phyloP scores from a whole-genome alignment of 2,113 vertebrate species.

The Serilophus lunatus region DNA sequence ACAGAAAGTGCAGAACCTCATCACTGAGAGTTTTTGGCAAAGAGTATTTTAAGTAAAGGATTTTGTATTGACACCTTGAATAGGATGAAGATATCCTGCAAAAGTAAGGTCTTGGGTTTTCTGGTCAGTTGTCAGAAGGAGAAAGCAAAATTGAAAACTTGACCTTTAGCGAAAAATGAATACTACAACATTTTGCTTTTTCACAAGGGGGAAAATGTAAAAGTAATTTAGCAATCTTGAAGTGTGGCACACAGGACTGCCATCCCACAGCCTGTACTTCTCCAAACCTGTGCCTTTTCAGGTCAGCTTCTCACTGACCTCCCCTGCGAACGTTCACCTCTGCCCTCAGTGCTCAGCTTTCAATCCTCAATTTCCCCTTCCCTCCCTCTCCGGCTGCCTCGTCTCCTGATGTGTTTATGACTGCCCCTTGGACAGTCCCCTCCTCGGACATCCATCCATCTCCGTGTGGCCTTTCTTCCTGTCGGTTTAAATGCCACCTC shows the following conservation, averaged over 20 bases:
- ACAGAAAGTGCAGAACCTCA: neutral
- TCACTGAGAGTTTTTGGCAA: neutral
- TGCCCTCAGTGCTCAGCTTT: neutral
- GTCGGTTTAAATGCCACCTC: neutral
- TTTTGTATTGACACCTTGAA: neutral
- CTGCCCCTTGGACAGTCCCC: neutral
- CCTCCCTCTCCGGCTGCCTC: neutral
- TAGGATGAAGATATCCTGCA: neutral
- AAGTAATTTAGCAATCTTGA: neutral
- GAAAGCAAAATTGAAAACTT: neutral
- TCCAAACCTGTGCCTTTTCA: fast-evolving
- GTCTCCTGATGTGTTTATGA: neutral
- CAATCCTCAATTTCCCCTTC: neutral
- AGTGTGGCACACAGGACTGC: neutral
- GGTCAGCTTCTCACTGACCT: neutral
- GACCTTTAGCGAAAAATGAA: conserved; percentile 40
- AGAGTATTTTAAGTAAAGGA: neutral
- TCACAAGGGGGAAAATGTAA: neutral
- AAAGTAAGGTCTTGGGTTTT: neutral
- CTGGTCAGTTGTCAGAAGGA: neutral
- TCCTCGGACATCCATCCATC: conserved; percentile 36
- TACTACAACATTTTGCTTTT: neutral
- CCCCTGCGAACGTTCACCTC: neutral
- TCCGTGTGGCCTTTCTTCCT: neutral
- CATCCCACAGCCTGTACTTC: neutral